phyloP scores from a whole-genome alignment of 2,797 vertebrate genomes.

The Tauraco hartlaubi region DNA sequence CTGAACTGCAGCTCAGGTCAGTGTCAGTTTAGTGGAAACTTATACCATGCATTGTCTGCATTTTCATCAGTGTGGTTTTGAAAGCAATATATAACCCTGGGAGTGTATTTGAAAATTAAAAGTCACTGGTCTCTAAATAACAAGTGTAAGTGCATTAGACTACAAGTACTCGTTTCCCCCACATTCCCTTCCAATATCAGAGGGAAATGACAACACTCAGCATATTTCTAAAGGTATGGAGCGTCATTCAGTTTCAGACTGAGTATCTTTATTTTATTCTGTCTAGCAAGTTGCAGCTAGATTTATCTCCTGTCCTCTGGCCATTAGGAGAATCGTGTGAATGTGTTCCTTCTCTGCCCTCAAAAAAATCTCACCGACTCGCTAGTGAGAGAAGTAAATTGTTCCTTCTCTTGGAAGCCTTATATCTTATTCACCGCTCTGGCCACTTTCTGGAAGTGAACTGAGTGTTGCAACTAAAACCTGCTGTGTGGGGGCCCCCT shows the following conservation, averaged over 20 bases:
- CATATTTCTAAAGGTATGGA: conserved; percentile 4
- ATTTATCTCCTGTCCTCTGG: conserved; percentile 12
- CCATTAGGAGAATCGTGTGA: neutral
- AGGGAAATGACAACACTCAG: neutral
- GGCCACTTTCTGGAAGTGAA: neutral
- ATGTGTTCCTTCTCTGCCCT: neutral
- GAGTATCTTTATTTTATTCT: conserved; percentile 3
- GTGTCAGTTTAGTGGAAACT: conserved; percentile 13
- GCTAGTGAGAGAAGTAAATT: neutral
- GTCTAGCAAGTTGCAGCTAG: neutral
- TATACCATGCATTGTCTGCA: neutral
- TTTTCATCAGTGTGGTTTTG: conserved; percentile 8
- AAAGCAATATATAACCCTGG: neutral
- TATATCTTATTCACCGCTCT: neutral
- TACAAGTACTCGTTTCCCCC: neutral
- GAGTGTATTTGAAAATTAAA: conserved; percentile 38
- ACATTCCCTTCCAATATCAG: neutral
- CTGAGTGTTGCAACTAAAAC: neutral
- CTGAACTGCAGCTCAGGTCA: conserved; percentile 25
- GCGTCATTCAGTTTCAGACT: neutral
- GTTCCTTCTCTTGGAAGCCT: neutral
- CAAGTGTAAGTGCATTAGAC: neutral
- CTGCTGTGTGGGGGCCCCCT: neutral
- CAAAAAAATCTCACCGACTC: neutral
- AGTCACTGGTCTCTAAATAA: conserved; percentile 1